Conservation (phyloP, 2,113 vertebrate species). For the Odobenus rosmarus region DNA sequence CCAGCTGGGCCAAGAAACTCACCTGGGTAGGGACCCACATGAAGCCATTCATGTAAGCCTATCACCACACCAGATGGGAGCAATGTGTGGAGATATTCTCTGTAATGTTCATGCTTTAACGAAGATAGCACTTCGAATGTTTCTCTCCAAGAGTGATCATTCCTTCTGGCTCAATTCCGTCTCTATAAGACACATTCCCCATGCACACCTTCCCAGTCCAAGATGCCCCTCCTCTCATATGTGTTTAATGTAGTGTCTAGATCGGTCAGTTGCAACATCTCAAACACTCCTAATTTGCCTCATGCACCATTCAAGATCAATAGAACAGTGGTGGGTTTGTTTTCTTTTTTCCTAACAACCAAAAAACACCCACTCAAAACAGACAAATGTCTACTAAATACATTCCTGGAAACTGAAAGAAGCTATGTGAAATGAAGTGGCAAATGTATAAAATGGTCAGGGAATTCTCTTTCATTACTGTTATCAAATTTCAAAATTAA, state of each 20-base stretch:
- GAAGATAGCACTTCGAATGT: background rate
- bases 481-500: slow-evolving; percentile 79
- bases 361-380: slow-evolving; percentile 45
- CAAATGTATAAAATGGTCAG: slow-evolving; percentile 65
- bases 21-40: background rate
- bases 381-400: slow-evolving; percentile 42
- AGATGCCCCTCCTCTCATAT: background rate
- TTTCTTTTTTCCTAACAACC: background rate
- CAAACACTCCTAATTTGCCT: background rate
- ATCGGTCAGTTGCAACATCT: background rate
- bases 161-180: too few species aligned
- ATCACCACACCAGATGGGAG: background rate
- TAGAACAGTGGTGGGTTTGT: background rate
- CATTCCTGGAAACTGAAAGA: slow-evolving; percentile 37
- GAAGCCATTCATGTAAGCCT: background rate
- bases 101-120: background rate
- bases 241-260: background rate
- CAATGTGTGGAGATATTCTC: background rate
- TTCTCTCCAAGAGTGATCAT: background rate
- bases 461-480: slow-evolving; percentile 72
- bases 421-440: slow-evolving; percentile 58
- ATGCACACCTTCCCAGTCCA: background rate
- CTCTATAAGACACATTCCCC: background rate
- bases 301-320: slow-evolving; percentile 7
- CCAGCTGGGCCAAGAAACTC: background rate